Evolutionary conservation across 2,797 vertebrate genomes (phyloP).

Genomic region (Remorina albescens): DNA sequence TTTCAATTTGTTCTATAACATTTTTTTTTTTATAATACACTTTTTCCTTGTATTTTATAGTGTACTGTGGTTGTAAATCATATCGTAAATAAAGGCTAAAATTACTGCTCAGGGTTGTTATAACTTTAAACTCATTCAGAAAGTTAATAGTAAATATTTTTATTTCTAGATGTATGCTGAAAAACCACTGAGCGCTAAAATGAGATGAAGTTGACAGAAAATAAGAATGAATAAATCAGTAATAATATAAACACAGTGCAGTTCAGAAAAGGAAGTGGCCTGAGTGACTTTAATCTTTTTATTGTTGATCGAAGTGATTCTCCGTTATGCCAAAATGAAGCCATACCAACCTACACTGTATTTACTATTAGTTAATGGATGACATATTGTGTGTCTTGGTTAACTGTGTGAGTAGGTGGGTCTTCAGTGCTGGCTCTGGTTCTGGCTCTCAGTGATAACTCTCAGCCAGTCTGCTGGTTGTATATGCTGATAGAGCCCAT

Average conservation of each 20-base stretch:
- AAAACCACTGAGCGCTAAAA: neutral
- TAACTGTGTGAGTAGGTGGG: slow-evolving; percentile 69
- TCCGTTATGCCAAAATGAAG: neutral
- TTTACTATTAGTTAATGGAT: neutral
- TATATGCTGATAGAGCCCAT: slow-evolving; percentile 75
- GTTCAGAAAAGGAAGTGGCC: no score
- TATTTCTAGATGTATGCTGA: neutral
- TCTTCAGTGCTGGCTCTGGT: slow-evolving; percentile 39
- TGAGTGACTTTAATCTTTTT: no score
- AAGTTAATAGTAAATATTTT: neutral
- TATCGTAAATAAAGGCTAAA: neutral
- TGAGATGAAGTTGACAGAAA: neutral
- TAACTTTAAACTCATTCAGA: neutral
- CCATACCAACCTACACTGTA: neutral
- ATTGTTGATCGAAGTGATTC: no score
- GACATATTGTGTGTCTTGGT: neutral
- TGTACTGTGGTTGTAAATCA: neutral
- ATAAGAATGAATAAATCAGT: neutral
- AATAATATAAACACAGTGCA: neutral
- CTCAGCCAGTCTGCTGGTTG: slow-evolving; percentile 56
- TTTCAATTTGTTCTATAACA: neutral
- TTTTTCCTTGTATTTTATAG: neutral
- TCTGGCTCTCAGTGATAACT: slow-evolving; percentile 82
- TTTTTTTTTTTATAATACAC: no score
- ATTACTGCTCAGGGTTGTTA: neutral